A percentile compares a stretch with the other conserved stretches of the same genome.
Conservation (phyloP, 2,888 invertebrate genomes). For the Oxystoma pomonae region DNA sequence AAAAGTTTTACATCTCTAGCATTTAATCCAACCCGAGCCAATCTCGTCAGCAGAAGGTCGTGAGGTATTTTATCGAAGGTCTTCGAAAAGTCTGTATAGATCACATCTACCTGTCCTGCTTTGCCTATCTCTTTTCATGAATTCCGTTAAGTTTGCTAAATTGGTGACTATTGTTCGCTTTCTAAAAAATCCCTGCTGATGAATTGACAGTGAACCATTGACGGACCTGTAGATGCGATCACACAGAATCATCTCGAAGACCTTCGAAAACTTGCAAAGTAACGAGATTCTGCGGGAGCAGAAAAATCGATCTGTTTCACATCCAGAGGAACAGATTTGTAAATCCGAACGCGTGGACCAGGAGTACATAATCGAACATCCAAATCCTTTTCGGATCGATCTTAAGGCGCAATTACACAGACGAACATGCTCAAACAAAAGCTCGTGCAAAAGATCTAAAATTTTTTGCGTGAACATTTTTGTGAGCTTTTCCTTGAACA, state of each 20-base stretch:
- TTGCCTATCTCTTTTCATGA: not conserved
- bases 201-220: not conserved
- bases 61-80: not conserved
- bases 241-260: not conserved
- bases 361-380: too few species aligned
- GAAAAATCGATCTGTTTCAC: too few species aligned
- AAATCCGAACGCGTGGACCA: too few species aligned
- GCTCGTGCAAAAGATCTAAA: too few species aligned
- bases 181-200: conserved; percentile 4
- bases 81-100: conserved; percentile 4
- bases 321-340: too few species aligned
- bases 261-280: not conserved
- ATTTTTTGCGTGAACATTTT: too few species aligned
- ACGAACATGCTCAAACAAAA: too few species aligned
- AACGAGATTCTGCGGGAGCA: too few species aligned
- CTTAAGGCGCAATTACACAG: too few species aligned
- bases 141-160: conserved; percentile 3
- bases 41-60: not conserved
- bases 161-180: conserved; percentile 1
- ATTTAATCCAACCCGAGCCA: not conserved
- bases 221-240: not conserved
- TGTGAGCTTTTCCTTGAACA: too few species aligned
- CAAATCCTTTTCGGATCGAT: too few species aligned
- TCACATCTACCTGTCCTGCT: conserved; percentile 5
- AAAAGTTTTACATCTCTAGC: not conserved